Conservation (phyloP, 1,140 invertebrate species). For the Notospermus geniculatus region DNA sequence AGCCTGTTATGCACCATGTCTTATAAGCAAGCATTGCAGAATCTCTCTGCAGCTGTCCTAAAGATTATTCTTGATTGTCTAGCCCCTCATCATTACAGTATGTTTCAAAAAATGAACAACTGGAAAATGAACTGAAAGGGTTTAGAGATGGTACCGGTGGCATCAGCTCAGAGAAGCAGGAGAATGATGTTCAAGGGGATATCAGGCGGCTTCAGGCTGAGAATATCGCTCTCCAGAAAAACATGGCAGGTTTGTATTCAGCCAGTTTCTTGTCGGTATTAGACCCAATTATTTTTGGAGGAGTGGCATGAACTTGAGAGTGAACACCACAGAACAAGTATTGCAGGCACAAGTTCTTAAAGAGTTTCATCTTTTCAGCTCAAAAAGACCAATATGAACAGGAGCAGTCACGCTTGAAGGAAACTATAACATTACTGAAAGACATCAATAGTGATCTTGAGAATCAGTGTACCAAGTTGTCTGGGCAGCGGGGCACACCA, state of each 20-base stretch:
- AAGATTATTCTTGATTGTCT: too few species aligned
- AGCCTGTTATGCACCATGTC: too few species aligned
- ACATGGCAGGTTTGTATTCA: constrained; percentile 29
- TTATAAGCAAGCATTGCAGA: too few species aligned
- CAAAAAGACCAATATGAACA: constrained; percentile 31
- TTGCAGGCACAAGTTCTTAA: too few species aligned
- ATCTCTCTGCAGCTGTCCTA: too few species aligned
- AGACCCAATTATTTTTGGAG: too few species aligned
- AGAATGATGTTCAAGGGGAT: constrained; percentile 41
- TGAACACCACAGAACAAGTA: too few species aligned
- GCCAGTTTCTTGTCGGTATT: too few species aligned
- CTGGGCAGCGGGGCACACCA: constrained; percentile 8
- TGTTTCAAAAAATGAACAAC: constrained; percentile 55
- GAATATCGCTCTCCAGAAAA: constrained; percentile 51
- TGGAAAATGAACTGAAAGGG: constrained; percentile 50
- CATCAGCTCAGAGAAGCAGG: constrained; percentile 1
- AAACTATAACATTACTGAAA: background rate
- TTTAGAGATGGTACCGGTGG: constrained; percentile 25
- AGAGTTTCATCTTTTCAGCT: constrained; percentile 16
- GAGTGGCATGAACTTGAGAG: too few species aligned
- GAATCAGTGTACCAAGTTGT: constrained; percentile 7
- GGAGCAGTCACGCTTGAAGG: constrained; percentile 21
- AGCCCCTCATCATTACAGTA: constrained; percentile 40
- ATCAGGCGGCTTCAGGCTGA: constrained; percentile 50
- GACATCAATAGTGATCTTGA: constrained; percentile 8